Percentiles rank a stretch among this genome's conserved stretches.
These are phyloP conservation scores for Cheilosia vernalis DNA, from an alignment of 2,888 invertebrate species.

Conservation along the genomic window DNA sequence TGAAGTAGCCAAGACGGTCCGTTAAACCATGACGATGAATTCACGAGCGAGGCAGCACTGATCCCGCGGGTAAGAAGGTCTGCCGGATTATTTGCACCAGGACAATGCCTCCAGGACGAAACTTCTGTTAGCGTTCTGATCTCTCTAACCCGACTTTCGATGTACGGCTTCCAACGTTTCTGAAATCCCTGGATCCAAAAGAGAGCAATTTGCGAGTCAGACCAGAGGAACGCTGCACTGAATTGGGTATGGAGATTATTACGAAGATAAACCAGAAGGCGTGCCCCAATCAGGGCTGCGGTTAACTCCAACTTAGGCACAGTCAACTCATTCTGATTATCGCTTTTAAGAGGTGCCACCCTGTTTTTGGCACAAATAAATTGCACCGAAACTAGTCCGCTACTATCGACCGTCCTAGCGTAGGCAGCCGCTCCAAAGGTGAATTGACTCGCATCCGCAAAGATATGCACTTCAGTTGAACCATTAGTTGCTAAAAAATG, in stretches of 20 bases:
- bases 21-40: neutral
- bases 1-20: neutral
- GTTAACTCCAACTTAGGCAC: conserved; percentile 6
- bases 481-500: conserved; percentile 8
- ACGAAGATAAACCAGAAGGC: neutral
- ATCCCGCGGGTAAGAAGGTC: neutral
- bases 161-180: neutral
- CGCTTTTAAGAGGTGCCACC: too few species aligned
- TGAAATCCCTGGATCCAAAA: neutral
- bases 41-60: neutral
- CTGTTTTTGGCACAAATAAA: conserved; percentile 5
- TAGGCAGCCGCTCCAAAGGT: conserved; percentile 14
- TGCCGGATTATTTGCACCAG: conserved; percentile 13
- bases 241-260: neutral
- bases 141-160: too few species aligned
- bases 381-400: neutral
- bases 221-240: conserved; percentile 2
- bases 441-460: conserved; percentile 39
- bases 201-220: conserved; percentile 6
- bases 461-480: conserved; percentile 16
- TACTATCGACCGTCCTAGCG: neutral
- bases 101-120: neutral
- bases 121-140: too few species aligned
- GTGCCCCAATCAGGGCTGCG: neutral
- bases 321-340: neutral